Evolutionary conservation across 2,797 vertebrate species (phyloP), one percentile per base, ranked within the genome.

Genomic region (Coccyzus lansbergi): DNA sequence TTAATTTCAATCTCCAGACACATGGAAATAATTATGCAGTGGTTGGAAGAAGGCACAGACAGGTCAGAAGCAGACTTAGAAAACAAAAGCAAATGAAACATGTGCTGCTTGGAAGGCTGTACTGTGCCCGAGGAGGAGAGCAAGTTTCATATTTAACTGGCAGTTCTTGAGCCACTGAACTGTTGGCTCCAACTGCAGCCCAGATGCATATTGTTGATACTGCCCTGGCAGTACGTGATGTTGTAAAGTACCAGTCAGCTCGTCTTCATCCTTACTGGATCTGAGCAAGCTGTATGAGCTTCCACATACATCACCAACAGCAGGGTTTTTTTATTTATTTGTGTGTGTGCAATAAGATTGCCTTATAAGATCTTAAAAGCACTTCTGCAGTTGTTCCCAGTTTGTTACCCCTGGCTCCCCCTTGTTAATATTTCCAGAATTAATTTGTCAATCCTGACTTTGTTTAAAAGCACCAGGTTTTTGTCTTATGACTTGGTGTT

Each of bases 291-390:
- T 53, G 48, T 9, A 0, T 14, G 72, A 83, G 34, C 69, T 74
- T 83, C 58, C 49, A 52, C 8, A 15, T 29, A 19, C 25, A 36
- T 62, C 51, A 22, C 22, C 44, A 63, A 4, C n/a, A 28, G 49
- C 62, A 42, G 10, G 31, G 58, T 25, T 38, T 25, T 25, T 70
- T 25, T 38, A 36, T 49, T 87, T 38, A 12, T 63, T 20, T 55
- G 4, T n/a, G 15, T 33, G 13, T 10, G 2, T 19, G 86, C 42
- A 65, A 7, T 53, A 15, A 82, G 51, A 52, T 58, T 29, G 44
- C 67, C 51, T 64, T 77, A 85, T 95, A 78, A 53, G 78, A 85
- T 79, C 83, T 88, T 88, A 52, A 46, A 81, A 94, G 59, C 52
- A 29, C 63, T 94, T 88, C 60, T 72, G 52, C 56, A 83, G 75